These are phyloP conservation scores for Cinclus mexicanus DNA, from an alignment of 2,113 vertebrate genomes.

Conservation along the genomic window DNA sequence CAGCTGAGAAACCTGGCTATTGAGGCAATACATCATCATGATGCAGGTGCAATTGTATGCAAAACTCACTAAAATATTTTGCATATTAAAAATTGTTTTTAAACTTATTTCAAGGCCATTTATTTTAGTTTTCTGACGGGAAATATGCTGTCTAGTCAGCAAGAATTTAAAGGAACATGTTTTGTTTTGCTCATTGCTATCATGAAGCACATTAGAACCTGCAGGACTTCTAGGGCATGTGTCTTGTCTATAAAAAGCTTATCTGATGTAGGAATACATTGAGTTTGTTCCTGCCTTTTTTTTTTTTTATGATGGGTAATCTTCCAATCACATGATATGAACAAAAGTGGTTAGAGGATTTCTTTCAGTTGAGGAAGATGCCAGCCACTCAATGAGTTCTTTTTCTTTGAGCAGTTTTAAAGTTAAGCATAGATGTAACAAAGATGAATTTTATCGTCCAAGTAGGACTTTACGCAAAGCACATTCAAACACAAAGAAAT, in stretches of 20 bases:
- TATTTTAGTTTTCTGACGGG: background rate
- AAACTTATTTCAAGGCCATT: background rate
- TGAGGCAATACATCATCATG: background rate
- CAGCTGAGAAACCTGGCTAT: background rate
- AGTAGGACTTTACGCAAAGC: background rate
- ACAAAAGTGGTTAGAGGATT: background rate
- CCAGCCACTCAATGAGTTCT: background rate
- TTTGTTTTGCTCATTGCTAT: background rate
- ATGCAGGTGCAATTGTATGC: background rate
- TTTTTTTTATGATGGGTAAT: background rate
- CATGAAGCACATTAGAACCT: background rate
- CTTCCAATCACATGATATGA: background rate
- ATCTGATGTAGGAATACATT: background rate
- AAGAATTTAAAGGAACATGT: background rate
- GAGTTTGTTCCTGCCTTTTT: background rate
- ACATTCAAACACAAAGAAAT: background rate
- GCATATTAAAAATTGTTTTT: background rate
- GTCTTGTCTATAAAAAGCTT: background rate
- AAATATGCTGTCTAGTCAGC: background rate
- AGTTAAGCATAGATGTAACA: background rate
- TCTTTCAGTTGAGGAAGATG: background rate
- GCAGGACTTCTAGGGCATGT: background rate
- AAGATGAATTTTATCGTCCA: background rate
- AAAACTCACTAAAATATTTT: background rate
- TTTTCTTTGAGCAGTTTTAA: background rate